Evolutionary conservation across 2,797 vertebrate species (phyloP).

Genomic region (Molothrus ater): DNA sequence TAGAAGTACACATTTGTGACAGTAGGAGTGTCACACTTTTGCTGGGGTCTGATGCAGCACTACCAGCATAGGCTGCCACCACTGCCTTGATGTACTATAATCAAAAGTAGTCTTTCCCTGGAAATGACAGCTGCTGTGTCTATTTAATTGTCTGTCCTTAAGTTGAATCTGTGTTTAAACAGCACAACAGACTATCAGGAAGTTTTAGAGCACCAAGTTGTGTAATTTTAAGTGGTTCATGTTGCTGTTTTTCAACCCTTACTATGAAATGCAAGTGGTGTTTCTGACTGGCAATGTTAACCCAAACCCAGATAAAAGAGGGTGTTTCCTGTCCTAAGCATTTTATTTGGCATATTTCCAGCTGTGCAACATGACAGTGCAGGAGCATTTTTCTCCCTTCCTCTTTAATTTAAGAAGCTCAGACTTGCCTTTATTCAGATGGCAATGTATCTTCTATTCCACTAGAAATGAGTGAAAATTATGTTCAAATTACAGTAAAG

Average conservation of each 20-base stretch:
- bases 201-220: not conserved
- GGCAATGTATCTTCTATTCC: not conserved
- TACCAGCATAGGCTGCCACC: not conserved
- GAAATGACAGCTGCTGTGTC: not conserved
- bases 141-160: not conserved
- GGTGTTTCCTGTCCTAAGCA: not conserved
- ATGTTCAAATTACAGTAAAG: not conserved
- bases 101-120: not conserved
- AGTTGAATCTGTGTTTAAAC: not conserved
- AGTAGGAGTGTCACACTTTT: not conserved
- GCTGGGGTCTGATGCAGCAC: not conserved
- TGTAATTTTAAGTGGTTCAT: not conserved
- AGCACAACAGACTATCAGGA: not conserved
- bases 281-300: not conserved
- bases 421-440: not conserved
- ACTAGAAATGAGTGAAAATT: not conserved
- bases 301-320: not conserved
- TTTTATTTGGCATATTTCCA: not conserved
- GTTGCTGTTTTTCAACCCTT: not conserved
- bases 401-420: not conserved
- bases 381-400: not conserved
- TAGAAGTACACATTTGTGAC: not conserved
- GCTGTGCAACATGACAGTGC: not conserved
- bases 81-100: not conserved
- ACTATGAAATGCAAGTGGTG: not conserved